Conservation (phyloP, 2,113 vertebrate genomes). For the Rutilus rutilus region DNA sequence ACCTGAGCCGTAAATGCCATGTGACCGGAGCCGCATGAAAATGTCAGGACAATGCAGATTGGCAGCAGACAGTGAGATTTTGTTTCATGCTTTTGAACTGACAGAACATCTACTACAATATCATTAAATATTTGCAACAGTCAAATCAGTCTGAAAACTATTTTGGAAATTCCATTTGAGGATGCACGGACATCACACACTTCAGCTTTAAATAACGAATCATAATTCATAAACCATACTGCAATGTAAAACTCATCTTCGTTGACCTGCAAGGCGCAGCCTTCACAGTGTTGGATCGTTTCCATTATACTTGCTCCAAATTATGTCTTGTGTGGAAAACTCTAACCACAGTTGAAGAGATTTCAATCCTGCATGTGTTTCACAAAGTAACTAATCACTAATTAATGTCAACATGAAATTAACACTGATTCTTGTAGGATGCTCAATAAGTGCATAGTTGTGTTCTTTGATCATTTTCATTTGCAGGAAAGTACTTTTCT, state of each 20-base stretch:
- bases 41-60: background rate
- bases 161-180: background rate
- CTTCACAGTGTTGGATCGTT: background rate
- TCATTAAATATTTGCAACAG: background rate
- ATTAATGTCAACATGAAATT: background rate
- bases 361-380: background rate
- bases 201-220: background rate
- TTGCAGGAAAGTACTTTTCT: background rate
- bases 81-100: background rate
- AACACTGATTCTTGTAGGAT: slow-evolving; percentile 22
- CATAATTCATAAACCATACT: background rate
- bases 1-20: background rate
- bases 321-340: background rate
- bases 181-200: background rate
- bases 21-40: background rate
- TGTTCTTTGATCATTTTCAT: background rate
- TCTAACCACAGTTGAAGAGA: background rate
- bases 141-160: background rate
- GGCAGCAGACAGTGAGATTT: background rate
- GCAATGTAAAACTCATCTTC: background rate
- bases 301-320: background rate
- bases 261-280: background rate
- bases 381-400: background rate
- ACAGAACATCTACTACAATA: background rate
- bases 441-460: slow-evolving; percentile 6